Conservation (phyloP, 2,797 vertebrate species). For the Erpetoichthys calabaricus region DNA sequence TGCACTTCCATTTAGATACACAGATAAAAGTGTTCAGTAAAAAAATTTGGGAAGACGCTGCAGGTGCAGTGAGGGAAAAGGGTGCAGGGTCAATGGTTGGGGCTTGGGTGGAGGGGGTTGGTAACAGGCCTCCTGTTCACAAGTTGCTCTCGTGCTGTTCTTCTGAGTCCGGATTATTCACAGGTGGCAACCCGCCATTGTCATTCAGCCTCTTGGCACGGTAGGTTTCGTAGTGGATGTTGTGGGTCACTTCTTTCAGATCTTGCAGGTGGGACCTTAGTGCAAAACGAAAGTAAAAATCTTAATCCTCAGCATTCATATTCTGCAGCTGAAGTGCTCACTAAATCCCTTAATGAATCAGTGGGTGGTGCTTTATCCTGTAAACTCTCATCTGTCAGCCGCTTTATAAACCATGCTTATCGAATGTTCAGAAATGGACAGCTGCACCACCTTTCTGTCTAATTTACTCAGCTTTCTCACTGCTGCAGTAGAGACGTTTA, state of each 20-base stretch:
- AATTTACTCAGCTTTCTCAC: too few species aligned
- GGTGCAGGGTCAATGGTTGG: background rate
- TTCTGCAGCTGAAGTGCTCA: background rate
- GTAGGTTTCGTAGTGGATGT: constrained; percentile 96
- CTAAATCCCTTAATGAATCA: background rate
- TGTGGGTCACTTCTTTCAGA: constrained; percentile 94
- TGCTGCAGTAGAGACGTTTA: too few species aligned
- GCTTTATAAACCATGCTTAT: too few species aligned
- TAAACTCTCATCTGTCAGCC: too few species aligned
- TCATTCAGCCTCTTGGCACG: constrained; percentile 88
- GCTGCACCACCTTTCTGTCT: too few species aligned
- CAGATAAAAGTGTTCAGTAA: too few species aligned
- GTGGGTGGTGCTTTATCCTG: background rate
- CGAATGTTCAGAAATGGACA: too few species aligned
- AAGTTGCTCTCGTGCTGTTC: constrained; percentile 73
- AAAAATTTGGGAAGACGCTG: background rate
- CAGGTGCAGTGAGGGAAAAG: background rate
- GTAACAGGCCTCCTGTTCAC: constrained; percentile 34
- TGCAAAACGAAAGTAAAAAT: constrained; percentile 5
- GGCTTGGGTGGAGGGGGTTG: background rate
- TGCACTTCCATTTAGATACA: too few species aligned
- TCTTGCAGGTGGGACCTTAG: constrained; percentile 91
- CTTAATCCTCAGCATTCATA: too few species aligned
- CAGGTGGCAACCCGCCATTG: constrained; percentile 83
- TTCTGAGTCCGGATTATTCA: constrained; percentile 47